Percentiles rank a stretch among this genome's conserved stretches.
phyloP scores from a whole-genome alignment of 2,888 invertebrate genomes.

The Andricus curvator region DNA sequence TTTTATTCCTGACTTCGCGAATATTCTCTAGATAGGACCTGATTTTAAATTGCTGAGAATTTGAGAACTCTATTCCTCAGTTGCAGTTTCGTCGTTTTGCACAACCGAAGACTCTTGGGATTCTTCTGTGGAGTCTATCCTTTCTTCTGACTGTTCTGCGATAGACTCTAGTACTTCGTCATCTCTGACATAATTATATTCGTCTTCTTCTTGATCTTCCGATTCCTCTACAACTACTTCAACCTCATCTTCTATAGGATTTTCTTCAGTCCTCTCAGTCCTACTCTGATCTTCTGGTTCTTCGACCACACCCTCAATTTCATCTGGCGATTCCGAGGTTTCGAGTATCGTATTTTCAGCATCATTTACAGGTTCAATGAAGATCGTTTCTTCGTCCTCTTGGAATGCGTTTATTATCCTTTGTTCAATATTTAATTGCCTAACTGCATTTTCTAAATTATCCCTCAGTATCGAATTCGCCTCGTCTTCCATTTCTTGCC shows the following conservation, averaged over 20 bases:
- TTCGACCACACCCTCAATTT: constrained; percentile 54
- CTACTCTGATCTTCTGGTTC: constrained; percentile 51
- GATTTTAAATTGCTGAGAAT: neutral
- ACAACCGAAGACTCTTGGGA: constrained; percentile 21
- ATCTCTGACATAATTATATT: constrained; percentile 54
- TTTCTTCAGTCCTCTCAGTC: constrained; percentile 1
- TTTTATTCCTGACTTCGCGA: neutral
- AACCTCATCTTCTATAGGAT: constrained; percentile 10
- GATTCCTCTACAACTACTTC: constrained; percentile 44
- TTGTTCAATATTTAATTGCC: constrained; percentile 65
- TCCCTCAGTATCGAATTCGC: constrained; percentile 62
- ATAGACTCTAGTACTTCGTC: constrained; percentile 58
- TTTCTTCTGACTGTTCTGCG: constrained; percentile 60
- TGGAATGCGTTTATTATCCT: constrained; percentile 65
- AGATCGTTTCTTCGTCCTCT: constrained; percentile 56
- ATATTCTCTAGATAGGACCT: neutral
- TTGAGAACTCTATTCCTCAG: neutral
- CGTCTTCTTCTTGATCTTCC: constrained; percentile 50
- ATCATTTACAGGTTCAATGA: constrained; percentile 58
- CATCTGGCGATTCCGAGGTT: constrained; percentile 52
- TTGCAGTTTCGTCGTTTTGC: constrained; percentile 1
- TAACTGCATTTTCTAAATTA: constrained; percentile 68
- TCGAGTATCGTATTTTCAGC: constrained; percentile 62
- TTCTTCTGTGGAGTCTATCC: constrained; percentile 55
- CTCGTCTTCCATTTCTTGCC: constrained; percentile 64